Evolutionary conservation across 2,797 vertebrate species (phyloP).

Genomic region (Cetoscarus ocellatus): DNA sequence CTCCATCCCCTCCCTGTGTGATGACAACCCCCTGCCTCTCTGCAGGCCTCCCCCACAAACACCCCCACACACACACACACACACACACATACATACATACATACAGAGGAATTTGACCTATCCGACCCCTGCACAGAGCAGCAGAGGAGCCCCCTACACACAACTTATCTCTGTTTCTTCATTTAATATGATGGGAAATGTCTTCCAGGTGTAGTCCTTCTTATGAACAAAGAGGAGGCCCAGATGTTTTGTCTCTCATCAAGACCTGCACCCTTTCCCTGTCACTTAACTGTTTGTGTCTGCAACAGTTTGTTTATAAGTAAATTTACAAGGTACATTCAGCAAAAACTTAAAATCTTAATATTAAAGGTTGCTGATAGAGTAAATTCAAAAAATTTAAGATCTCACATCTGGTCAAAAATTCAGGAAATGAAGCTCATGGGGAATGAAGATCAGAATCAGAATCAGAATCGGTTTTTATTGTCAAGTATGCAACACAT

Average conservation of each 20-base stretch:
- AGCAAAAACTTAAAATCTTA: too few relatives aligned
- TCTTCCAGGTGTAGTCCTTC: slow-evolving; percentile 35
- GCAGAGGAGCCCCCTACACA: slow-evolving; percentile 41
- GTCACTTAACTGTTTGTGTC: slow-evolving; percentile 5
- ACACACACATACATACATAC: slow-evolving; percentile 21
- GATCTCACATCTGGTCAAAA: too few relatives aligned
- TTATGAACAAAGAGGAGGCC: slow-evolving; percentile 31
- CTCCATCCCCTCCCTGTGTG: slow-evolving; percentile 59
- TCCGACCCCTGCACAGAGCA: slow-evolving; percentile 65
- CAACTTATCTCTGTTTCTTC: slow-evolving; percentile 50
- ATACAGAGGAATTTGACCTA: slow-evolving; percentile 78
- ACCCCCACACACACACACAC: slow-evolving; percentile 32
- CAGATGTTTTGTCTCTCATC: slow-evolving; percentile 56
- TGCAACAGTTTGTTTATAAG: too few relatives aligned
- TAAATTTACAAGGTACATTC: too few relatives aligned
- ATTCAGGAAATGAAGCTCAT: too few relatives aligned
- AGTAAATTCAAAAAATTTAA: too few relatives aligned
- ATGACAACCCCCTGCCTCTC: slow-evolving; percentile 73
- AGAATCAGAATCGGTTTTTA: too few relatives aligned
- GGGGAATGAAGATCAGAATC: too few relatives aligned
- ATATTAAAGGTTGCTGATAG: too few relatives aligned
- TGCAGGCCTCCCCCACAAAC: slow-evolving; percentile 49
- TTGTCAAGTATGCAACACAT: too few relatives aligned
- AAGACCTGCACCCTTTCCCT: slow-evolving; percentile 22
- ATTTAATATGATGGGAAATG: slow-evolving; percentile 59